Conservation (phyloP, 2,888 invertebrate genomes). For the Odontocolon sp. region DNA sequence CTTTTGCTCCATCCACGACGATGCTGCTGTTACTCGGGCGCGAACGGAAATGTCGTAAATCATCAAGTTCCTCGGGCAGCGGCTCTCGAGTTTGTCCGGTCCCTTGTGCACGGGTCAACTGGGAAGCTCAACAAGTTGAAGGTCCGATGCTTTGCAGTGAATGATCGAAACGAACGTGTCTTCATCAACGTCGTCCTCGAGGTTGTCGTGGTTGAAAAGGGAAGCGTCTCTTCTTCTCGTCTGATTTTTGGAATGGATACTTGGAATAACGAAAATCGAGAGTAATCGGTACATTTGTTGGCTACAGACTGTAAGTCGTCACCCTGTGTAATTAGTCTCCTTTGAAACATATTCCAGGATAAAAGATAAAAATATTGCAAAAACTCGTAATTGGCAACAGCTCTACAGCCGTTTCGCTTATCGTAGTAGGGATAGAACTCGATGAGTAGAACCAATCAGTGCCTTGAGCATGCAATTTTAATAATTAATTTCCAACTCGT, state of each 20-base stretch:
- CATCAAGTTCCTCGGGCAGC: conserved; percentile 36
- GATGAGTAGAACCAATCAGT: no score
- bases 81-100: neutral
- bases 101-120: conserved; percentile 12
- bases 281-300: no score
- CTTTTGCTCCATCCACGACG: no score
- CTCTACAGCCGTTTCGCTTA: no score
- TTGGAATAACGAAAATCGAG: no score
- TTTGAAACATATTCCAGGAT: no score
- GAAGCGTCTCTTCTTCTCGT: conserved; percentile 10
- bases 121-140: conserved; percentile 38
- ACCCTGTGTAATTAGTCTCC: no score
- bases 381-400: no score
- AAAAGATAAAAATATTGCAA: no score
- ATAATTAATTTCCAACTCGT: conserved; percentile 7
- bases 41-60: conserved; percentile 45
- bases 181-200: conserved; percentile 24
- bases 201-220: neutral
- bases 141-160: conserved; percentile 7
- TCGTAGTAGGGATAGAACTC: no score
- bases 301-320: no score
- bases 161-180: conserved; percentile 36
- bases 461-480: conserved; percentile 2
- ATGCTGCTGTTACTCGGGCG: conserved; percentile 2
- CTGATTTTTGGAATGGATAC: neutral